Evolutionary conservation across 2,888 invertebrate genomes (phyloP).

Genomic region (Apodemia duryi): DNA sequence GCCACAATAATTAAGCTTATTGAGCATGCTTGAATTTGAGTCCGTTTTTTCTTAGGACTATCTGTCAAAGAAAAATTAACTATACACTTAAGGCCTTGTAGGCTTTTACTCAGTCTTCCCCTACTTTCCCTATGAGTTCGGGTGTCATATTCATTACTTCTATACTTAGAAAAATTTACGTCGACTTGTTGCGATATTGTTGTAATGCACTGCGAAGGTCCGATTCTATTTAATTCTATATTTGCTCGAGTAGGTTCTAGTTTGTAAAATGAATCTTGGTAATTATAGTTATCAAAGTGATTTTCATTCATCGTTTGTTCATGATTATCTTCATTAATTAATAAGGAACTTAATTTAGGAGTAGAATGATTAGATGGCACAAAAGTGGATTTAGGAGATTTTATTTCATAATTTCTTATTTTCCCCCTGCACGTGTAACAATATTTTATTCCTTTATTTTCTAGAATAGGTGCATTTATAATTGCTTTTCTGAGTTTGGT

Average conservation of each 20-base stretch:
- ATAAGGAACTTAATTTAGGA: conserved; percentile 45
- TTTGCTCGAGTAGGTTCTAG: neutral
- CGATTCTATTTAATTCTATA: conserved; percentile 15
- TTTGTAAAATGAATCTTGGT: conserved; percentile 9
- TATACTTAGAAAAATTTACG: conserved; percentile 57
- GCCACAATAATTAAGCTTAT: conserved; percentile 75
- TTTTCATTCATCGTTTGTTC: conserved; percentile 37
- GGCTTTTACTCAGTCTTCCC: conserved; percentile 65
- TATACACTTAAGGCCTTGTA: conserved; percentile 69
- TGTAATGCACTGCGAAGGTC: conserved; percentile 46
- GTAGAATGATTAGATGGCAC: conserved; percentile 63
- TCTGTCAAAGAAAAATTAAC: conserved; percentile 66
- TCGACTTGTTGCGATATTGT: conserved; percentile 69
- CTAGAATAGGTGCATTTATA: conserved; percentile 45
- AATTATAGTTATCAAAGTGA: conserved; percentile 35
- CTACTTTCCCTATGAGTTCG: conserved; percentile 45
- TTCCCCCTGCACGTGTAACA: conserved; percentile 68
- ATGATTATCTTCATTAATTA: conserved; percentile 29
- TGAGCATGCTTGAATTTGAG: conserved; percentile 75
- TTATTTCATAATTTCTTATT: conserved; percentile 68
- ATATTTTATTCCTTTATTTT: conserved; percentile 54
- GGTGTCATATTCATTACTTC: conserved; percentile 51
- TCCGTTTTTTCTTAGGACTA: conserved; percentile 66
- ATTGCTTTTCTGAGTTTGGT: conserved; percentile 55
- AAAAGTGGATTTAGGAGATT: conserved; percentile 48